Evolutionary conservation across 35 echinoderm and acorn worm species (phyloP).

Genomic region (Acanthaster planci): DNA sequence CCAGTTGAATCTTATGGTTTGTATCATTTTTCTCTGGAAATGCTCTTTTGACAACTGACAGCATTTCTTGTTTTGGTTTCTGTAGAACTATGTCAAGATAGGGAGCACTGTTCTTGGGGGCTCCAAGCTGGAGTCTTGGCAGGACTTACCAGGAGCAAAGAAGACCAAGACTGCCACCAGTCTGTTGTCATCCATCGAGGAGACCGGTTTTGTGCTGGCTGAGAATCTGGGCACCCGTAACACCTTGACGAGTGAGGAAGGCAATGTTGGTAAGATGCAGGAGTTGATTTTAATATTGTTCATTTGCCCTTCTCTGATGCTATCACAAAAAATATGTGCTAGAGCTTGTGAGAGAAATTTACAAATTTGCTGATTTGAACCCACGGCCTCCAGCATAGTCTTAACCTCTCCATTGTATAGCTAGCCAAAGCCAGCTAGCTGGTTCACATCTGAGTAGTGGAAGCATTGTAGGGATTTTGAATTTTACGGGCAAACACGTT

Average conservation of each 20-base stretch:
- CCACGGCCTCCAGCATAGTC: too few relatives aligned
- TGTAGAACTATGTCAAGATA: constrained; percentile 76
- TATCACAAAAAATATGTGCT: background rate
- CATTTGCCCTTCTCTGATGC: background rate
- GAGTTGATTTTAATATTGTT: background rate
- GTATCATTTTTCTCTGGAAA: too few relatives aligned
- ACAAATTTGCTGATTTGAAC: background rate
- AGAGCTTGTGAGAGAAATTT: background rate
- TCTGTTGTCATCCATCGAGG: constrained; percentile 73
- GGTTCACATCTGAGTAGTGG: too few relatives aligned
- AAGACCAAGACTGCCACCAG: constrained; percentile 66
- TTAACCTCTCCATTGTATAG: too few relatives aligned
- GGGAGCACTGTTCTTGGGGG: constrained; percentile 63
- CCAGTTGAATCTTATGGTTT: too few relatives aligned
- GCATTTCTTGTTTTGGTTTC: background rate
- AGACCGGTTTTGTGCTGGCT: constrained; percentile 75
- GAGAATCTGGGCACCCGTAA: constrained; percentile 50
- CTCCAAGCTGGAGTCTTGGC: constrained; percentile 67
- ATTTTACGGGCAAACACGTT: too few relatives aligned
- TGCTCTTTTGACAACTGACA: too few relatives aligned
- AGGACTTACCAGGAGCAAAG: constrained; percentile 41
- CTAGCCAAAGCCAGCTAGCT: too few relatives aligned
- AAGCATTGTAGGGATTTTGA: too few relatives aligned
- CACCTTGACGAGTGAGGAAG: constrained; percentile 51
- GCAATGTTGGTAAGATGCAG: constrained; percentile 90